Evolutionary conservation across 2,888 invertebrate species (phyloP), one percentile per base, ranked within the genome.

Genomic region (Orchesellides sinensis): DNA sequence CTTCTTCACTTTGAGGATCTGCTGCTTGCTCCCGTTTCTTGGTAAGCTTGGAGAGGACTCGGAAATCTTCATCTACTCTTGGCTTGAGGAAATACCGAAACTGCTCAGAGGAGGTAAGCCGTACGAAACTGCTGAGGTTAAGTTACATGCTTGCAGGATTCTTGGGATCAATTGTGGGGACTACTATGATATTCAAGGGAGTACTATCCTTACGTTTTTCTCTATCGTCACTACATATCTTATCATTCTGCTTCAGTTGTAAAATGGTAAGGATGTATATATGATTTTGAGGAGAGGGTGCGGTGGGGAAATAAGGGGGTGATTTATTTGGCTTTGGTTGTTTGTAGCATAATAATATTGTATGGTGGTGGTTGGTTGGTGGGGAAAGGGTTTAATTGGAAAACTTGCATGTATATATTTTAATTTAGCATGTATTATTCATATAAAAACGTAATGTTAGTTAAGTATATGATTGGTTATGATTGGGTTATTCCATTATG

Each of bases 11-110:
- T 74, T 87, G 35, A 68, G 87, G 63, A 86, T 87, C 83, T 87
- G 86, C 81, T 87, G 86, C 32, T 78, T 87, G 8, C 83, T 86
- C 23, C 85, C 85, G 1, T 86, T 87, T 83, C 19, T 69, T 1
- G 87, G 87, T 4, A 86, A 87, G 59, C 68, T 87, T 52, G 86
- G 86, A 0, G 87, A 87, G 61, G 86, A 87, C 83, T 87, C 86
- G 25, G 86, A 87, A 72, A 86, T 87, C 32, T 87, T 87, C 86
- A 87, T 87, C 72, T 87, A 87, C 79, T 83, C 83, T 14, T 87
- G 87, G 87, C 73, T 87, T 17, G 87, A 87, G 79, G 87, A 87
- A 65, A 86, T 87, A 47, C 87, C 86, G 8, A 86, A 87, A 45
- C 66, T 87, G 3, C 86, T 87, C 25, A 47, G 86, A 10, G 87